These are phyloP conservation scores for Thunnus thynnus DNA, from an alignment of 2,113 vertebrate genomes.

Conservation along the genomic window DNA sequence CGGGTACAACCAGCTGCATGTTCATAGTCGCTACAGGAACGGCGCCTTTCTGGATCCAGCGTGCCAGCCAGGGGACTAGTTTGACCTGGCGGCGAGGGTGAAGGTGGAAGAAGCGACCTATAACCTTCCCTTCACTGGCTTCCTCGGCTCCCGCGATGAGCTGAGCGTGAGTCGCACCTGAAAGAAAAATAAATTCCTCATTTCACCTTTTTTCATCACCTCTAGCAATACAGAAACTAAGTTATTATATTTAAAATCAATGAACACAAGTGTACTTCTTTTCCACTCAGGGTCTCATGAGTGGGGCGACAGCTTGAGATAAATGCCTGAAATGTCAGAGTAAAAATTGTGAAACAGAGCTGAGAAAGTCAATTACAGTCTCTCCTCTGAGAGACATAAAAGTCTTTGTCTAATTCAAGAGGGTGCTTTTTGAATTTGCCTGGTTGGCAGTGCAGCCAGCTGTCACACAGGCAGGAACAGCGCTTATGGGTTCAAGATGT, in stretches of 20 bases:
- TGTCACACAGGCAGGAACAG: conserved; percentile 41
- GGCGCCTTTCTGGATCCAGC: conserved; percentile 79
- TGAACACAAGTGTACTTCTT: background rate
- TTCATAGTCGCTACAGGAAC: conserved; percentile 87
- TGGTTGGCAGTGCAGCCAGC: conserved; percentile 54
- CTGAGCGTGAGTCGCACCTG: conserved; percentile 85
- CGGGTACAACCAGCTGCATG: conserved; percentile 82
- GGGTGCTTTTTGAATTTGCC: conserved; percentile 39
- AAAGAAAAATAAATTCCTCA: background rate
- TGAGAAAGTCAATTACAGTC: conserved; percentile 50
- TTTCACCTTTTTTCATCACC: background rate
- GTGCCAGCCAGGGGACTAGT: conserved; percentile 80
- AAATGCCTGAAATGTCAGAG: conserved; percentile 29
- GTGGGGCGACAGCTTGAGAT: conserved; percentile 9
- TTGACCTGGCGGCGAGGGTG: conserved; percentile 75
- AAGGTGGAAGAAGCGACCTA: conserved; percentile 82
- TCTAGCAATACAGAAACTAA: background rate
- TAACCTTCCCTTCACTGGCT: conserved; percentile 76
- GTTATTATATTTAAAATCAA: background rate
- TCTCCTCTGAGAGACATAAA: conserved; percentile 56
- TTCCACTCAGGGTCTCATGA: background rate
- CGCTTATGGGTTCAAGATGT: conserved; percentile 36
- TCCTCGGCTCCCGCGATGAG: conserved; percentile 80
- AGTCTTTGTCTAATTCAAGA: conserved; percentile 62
- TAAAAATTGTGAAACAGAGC: conserved; percentile 30